Conservation (phyloP, 2,113 vertebrate species). For the Bos taurus region ARS-UCD2.0 NC_037352.1:20215501-20216000, state of each 20-base stretch:
- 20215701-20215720: not conserved
- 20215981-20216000: not conserved
- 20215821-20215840: not conserved
- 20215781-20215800: not conserved
- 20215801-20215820: not conserved
- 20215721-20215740: not conserved
- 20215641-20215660: not conserved
- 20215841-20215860: not conserved
- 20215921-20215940: not conserved
- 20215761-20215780: not conserved
- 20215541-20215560: not conserved
- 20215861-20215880: not conserved
- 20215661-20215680: not conserved
- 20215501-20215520: not conserved
- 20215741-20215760: not conserved
- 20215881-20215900: not conserved
- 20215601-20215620: not conserved
- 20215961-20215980: not conserved
- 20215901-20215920: not conserved
- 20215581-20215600: not conserved
- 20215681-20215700: not conserved
- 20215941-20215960: rapidly evolving
- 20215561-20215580: no score
- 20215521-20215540: not conserved
- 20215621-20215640: not conserved